Conservation (phyloP, 2,888 invertebrate genomes). For the Trichopoda pennipes region DNA sequence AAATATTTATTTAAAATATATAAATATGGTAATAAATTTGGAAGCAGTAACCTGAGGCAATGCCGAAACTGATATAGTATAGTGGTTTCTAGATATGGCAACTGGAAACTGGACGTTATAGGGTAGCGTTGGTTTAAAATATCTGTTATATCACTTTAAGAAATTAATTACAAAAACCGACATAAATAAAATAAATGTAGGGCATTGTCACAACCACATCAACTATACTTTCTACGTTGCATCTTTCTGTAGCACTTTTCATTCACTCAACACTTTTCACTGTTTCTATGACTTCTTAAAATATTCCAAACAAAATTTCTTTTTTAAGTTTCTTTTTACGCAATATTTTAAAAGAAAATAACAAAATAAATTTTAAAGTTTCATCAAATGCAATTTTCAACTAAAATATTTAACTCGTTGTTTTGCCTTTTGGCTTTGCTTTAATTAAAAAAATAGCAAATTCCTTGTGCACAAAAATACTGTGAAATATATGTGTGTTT, state of each 20-base stretch:
- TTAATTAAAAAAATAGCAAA: neutral
- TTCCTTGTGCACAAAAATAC: neutral
- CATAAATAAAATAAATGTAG: neutral
- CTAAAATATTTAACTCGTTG: conserved; percentile 1
- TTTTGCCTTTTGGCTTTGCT: neutral
- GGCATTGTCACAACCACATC: neutral
- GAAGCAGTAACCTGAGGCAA: too few species aligned
- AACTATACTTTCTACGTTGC: neutral
- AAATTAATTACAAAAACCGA: too few species aligned
- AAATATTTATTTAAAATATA: too few species aligned
- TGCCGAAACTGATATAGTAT: too few species aligned
- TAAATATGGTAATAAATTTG: too few species aligned
- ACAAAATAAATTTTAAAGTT: conserved; percentile 17
- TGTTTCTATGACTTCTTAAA: neutral
- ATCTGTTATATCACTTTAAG: too few species aligned
- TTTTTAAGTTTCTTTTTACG: neutral
- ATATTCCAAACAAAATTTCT: neutral
- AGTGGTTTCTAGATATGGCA: too few species aligned
- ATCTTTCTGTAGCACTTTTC: too few species aligned
- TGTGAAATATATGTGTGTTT: conserved; percentile 30
- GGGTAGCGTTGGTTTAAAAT: too few species aligned
- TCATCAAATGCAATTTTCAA: neutral
- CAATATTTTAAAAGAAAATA: neutral
- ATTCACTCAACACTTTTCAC: conserved; percentile 8
- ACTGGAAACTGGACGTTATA: too few species aligned